A percentile compares a stretch with the other conserved stretches of the same genome.
Evolutionary conservation across 2,888 invertebrate genomes (phyloP).

Genomic region (Galeruca laticollis): DNA sequence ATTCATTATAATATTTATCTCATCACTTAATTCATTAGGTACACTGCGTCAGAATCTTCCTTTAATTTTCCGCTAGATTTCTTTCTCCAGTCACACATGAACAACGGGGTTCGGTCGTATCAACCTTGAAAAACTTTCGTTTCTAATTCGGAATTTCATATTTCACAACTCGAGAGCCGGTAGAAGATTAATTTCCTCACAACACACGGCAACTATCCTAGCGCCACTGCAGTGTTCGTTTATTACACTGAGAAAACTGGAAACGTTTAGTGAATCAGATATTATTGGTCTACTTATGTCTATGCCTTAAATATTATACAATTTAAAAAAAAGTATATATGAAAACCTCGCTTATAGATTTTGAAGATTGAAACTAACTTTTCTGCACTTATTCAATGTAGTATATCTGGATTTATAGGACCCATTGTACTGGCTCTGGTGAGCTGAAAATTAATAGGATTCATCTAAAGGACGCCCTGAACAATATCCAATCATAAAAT

Average conservation of each 20-base stretch:
- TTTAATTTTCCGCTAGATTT: slow-evolving; percentile 22
- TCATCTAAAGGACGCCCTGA: too few species aligned
- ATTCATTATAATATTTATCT: not conserved
- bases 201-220: slow-evolving; percentile 41
- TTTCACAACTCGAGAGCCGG: slow-evolving; percentile 41
- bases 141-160: slow-evolving; percentile 41
- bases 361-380: too few species aligned
- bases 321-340: too few species aligned
- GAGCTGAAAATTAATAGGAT: too few species aligned
- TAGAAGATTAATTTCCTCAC: slow-evolving; percentile 50
- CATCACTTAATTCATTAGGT: slow-evolving; percentile 13
- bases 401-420: too few species aligned
- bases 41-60: slow-evolving; percentile 6
- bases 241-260: slow-evolving; percentile 12
- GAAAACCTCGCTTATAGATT: too few species aligned
- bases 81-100: slow-evolving; percentile 1
- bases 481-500: too few species aligned
- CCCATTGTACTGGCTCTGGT: too few species aligned
- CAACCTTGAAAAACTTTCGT: slow-evolving; percentile 27
- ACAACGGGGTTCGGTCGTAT: slow-evolving; percentile 12
- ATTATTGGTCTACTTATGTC: too few species aligned
- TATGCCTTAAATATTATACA: too few species aligned
- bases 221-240: slow-evolving; percentile 8
- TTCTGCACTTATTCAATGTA: too few species aligned
- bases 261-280: not conserved